Base-by-base conservation (phyloP, 2,113 vertebrate genomes). In the Ceyx cyanopectus region DNA sequence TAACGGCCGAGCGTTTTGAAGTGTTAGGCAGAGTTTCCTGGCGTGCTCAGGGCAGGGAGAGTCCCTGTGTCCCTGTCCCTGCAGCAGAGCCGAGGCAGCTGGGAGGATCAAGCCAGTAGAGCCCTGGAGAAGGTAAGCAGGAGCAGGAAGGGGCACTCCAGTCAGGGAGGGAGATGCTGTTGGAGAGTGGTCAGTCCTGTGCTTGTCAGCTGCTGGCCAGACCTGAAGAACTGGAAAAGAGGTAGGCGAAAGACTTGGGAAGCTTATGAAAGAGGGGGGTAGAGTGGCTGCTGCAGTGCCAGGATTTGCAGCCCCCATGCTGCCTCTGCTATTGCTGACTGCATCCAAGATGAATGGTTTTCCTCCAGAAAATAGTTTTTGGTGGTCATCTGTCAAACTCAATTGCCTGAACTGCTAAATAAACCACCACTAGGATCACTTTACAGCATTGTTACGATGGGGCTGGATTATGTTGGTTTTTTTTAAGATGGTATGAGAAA, bases 11-110 rank as follows among this genome's bases (percentile, higher is more conserved):
- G 97, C 95, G 80, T 91, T 98, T n/a, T 81, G 91, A 96, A 97
- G 94, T 94, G 97, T 96, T 97, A 98, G 98, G 97, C 95, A 96
- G 90, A 94, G 95, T 95, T 98, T 97, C 97, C 97, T 97, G 97
- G 96, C 97, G 73, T 94, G 45, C 81, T 90, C 74, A 5, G 90
- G 90, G 78, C 86, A 84, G 96, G 93, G 96, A 96, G 97, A 97
- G 98, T 97, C 97, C 85, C 91, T 93, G 70, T 69, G 77, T 93
- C 57, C 6, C 57, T 26, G 22, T 3, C 18, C 45, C 17, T 12
- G 30, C 16, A 12, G 53, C 37, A 46, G 37, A n/a, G 41, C 20
- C 23, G 32, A 84, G 46, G 50, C 34, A 3, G 68, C 56, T 46
- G 16, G 53, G 45, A 50, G 73, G 54, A 79, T 82, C 32, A 53